Evolutionary conservation across 2,113 vertebrate genomes (phyloP), one percentile per base, ranked within the genome.

Genomic region (Gadus macrocephalus): DNA sequence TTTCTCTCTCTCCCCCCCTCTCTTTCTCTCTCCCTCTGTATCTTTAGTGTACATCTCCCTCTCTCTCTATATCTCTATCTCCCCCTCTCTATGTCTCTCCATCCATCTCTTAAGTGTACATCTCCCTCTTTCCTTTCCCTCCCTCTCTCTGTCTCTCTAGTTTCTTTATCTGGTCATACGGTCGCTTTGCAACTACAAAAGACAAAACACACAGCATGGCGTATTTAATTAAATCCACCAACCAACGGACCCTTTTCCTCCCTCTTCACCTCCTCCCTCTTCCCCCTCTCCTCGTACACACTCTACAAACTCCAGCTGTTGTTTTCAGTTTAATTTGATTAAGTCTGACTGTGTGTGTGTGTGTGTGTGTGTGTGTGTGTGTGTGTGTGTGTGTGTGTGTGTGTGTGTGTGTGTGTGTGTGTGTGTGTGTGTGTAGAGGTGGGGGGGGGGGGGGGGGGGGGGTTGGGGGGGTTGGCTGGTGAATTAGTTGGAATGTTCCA

Each of bases 331-430:
- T 16, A 20, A n/a, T 61, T 58, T 12, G 28, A n/a, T 69, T 49
- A 28, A 55, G 71, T 66, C 67, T 55, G 49, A 17, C 75, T 75
- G 60, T 31, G 12, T 60, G 16, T 80, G 76, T n/a, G 65, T 70
- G 4, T 35, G 31, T 35, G 31, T 31, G n/a, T n/a, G n/a, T n/a
- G n/a, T n/a, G n/a, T n/a, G n/a, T n/a, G n/a, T n/a, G 28, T 31
- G 28, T 31, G 28, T 31, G 28, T 31, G 28, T 31, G 28, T 31
- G 4, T n/a, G 60, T 31, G 12, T 60, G 16, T 80, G 76, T n/a
- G 65, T 70, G 4, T 35, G 31, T 75, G 60, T 31, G 12, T 60
- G 16, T 80, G 76, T n/a, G 65, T 70, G 4, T 35, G 31, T 35
- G 28, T 31, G 28, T 31, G 28, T 31, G 28, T 31, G 28, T 31